Conservation (phyloP, 2,888 invertebrate species). For the Myopa testacea region DNA sequence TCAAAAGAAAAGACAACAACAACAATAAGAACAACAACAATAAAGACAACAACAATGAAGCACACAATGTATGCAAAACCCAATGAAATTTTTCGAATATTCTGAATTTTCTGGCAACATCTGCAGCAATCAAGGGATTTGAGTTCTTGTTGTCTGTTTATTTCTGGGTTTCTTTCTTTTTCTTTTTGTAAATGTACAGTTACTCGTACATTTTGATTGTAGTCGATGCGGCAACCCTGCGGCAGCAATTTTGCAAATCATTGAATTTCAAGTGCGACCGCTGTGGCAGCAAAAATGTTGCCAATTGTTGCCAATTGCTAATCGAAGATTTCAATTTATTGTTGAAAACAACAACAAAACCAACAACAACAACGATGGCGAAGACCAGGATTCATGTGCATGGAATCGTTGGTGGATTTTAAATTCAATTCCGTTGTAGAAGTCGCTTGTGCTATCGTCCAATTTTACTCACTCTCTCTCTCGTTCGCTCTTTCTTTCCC, state of each 20-base stretch:
- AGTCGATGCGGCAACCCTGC: neutral
- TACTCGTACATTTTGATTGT: neutral
- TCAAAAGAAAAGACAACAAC: neutral
- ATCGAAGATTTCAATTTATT: slow-evolving; percentile 18
- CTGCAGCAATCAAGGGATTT: slow-evolving; percentile 2
- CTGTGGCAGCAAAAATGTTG: neutral
- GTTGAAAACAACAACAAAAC: neutral
- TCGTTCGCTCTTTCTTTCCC: neutral
- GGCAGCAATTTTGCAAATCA: slow-evolving; percentile 31
- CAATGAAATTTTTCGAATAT: neutral
- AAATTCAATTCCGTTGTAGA: no score
- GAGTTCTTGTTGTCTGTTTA: neutral
- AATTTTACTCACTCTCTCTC: neutral
- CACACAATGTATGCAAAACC: neutral
- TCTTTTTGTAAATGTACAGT: neutral
- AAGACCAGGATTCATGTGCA: neutral
- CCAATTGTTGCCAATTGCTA: slow-evolving; percentile 19
- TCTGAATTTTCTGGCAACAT: neutral
- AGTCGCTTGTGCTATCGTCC: neutral
- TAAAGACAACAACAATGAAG: neutral
- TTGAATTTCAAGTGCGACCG: slow-evolving; percentile 22
- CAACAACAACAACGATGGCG: neutral
- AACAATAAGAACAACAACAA: neutral
- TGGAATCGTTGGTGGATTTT: neutral
- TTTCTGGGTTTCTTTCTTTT: neutral